Base-by-base conservation (phyloP, 2,888 invertebrate genomes). In the Oligia fasciuncula region DNA sequence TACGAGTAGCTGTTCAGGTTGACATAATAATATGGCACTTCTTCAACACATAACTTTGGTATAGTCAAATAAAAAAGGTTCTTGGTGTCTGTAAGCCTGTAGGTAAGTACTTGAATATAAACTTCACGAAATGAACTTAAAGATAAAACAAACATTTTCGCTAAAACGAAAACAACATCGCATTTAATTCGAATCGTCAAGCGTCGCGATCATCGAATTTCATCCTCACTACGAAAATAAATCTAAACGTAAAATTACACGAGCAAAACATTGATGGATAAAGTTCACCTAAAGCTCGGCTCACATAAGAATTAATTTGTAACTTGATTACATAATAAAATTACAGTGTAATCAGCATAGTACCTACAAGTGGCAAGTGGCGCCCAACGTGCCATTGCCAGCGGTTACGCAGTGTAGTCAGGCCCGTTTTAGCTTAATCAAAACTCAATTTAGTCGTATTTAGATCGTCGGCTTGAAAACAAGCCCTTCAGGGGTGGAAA, bases 391-490 rank as follows among this genome's bases (percentile, higher is more conserved):
- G 92, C 90, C 91, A 90, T 88, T 91, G 80, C 86, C 91, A 90
- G 85, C 88, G 75, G 90, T 91, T 92, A 91, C 90, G 83, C 86
- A 87, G 51, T 73, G 40, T 40, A 84, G 40, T 80, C 65, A 66
- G 46, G 84, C 88, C 84, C 86, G 79, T 89, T 90, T 89, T 83
- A 88, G 91, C 92, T 92, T 92, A 92, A 94, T 93, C 93, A 94
- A 93, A 94, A 93, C 93, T 91, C 92, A 91, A 94, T 94, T 94
- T 91, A 88, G 89, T 87, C 90, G 90, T 91, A 91, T 93, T 93
- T 93, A 92, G 92, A 91, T 90, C 83, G 90, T 90, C 88, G 88
- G 91, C 90, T 91, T 85, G 87, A 90, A 92, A 93, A 93, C 91
- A 91, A 92, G 90, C 90, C 91, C 92, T 91, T 92, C 92, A 84